phyloP scores from a whole-genome alignment of 2,888 invertebrate genomes.

The Idaea dimidiata region DNA sequence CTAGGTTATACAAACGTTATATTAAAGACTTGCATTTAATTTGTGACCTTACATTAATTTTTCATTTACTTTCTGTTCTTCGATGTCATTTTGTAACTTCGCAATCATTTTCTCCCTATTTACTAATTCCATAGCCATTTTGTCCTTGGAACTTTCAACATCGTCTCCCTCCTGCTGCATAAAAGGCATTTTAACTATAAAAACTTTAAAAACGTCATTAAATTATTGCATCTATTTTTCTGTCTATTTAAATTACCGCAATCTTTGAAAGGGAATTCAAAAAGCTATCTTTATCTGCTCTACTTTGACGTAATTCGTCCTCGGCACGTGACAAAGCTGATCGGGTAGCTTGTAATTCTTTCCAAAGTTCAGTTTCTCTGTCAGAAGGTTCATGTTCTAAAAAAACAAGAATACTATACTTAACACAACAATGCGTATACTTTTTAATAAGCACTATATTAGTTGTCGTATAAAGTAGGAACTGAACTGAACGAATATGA shows the following conservation, averaged over 20 bases:
- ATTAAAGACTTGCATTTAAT: background rate
- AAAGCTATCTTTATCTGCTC: slow-evolving; percentile 75
- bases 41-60: slow-evolving; percentile 50
- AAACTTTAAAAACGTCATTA: slow-evolving; percentile 5
- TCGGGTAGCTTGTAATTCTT: slow-evolving; percentile 66
- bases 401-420: slow-evolving; percentile 6
- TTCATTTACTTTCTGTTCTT: slow-evolving; percentile 58
- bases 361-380: slow-evolving; percentile 74
- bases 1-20: background rate
- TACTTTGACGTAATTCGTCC: slow-evolving; percentile 61
- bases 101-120: slow-evolving; percentile 61
- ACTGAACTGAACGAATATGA: too few relatives aligned
- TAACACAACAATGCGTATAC: too few relatives aligned
- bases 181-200: background rate
- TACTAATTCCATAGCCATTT: slow-evolving; percentile 63
- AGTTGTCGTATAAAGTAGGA: background rate
- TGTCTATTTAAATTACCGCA: slow-evolving; percentile 53
- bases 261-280: slow-evolving; percentile 68
- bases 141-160: slow-evolving; percentile 50
- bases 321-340: slow-evolving; percentile 56
- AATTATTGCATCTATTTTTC: background rate
- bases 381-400: slow-evolving; percentile 66
- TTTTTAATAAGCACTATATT: background rate
- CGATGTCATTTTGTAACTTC: slow-evolving; percentile 56
- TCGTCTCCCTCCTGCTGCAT: slow-evolving; percentile 59